Evolutionary conservation across 1,140 invertebrate species (phyloP).

Genomic region (Riptortus pedestris): DNA sequence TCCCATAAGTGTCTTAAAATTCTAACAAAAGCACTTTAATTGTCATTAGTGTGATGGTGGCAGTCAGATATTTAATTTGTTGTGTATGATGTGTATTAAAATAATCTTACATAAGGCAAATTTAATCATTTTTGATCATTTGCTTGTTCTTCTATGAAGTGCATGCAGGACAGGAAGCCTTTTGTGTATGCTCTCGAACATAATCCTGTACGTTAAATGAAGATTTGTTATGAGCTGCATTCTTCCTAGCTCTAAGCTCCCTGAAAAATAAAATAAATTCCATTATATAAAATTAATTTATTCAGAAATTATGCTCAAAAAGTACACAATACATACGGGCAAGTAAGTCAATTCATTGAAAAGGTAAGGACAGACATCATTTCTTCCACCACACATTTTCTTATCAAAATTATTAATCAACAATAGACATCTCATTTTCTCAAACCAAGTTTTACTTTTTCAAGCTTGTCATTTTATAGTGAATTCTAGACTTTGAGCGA

Average conservation of each 20-base stretch:
- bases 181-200: constrained; percentile 50
- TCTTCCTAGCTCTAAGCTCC: constrained; percentile 49
- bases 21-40: constrained; percentile 7
- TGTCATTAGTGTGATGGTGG: not conserved
- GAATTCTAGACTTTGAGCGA: too few species aligned
- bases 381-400: too few species aligned
- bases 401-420: too few species aligned
- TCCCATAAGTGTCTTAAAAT: too few species aligned
- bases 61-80: not conserved
- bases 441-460: too few species aligned
- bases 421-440: too few species aligned
- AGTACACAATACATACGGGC: too few species aligned
- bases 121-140: too few species aligned
- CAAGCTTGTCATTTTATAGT: too few species aligned
- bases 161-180: constrained; percentile 36
- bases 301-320: not conserved
- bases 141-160: not conserved
- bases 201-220: constrained; percentile 59
- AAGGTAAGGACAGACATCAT: too few species aligned
- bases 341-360: too few species aligned
- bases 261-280: constrained; percentile 38
- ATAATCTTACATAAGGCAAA: constrained; percentile 6
- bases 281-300: not conserved
- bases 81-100: not conserved
- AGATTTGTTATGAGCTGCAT: constrained; percentile 43